phyloP scores from a whole-genome alignment of 2,113 vertebrate genomes.

The Peromyscus leucopus region DNA sequence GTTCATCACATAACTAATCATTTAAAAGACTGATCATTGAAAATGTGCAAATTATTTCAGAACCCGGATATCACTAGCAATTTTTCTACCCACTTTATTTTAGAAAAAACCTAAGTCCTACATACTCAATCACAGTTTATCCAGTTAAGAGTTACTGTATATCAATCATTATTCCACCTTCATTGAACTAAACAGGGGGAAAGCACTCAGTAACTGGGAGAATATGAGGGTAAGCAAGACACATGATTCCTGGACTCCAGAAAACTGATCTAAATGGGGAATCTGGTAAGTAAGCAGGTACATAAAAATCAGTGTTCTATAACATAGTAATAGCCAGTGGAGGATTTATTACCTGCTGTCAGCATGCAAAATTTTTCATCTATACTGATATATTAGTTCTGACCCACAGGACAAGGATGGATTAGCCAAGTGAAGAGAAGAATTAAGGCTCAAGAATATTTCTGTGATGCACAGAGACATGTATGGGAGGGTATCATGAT shows the following conservation, averaged over 20 bases:
- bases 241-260: not conserved
- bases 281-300: not conserved
- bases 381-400: not conserved
- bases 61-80: not conserved
- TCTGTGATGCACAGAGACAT: conserved; percentile 10
- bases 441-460: conserved; percentile 12
- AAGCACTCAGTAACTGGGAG: not conserved
- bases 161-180: not conserved
- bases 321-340: not conserved
- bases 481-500: not conserved
- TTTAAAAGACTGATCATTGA: not conserved
- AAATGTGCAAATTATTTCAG: not conserved
- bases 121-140: not conserved
- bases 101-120: not conserved
- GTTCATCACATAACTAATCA: not conserved
- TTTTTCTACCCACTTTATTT: not conserved
- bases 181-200: not conserved
- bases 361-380: not conserved
- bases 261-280: not conserved
- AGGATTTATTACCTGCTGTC: not conserved
- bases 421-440: not conserved
- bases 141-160: not conserved
- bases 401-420: not conserved
- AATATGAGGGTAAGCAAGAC: not conserved
- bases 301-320: not conserved